Conservation (phyloP, 2,797 vertebrate genomes). For the Chrosomus eos region DNA sequence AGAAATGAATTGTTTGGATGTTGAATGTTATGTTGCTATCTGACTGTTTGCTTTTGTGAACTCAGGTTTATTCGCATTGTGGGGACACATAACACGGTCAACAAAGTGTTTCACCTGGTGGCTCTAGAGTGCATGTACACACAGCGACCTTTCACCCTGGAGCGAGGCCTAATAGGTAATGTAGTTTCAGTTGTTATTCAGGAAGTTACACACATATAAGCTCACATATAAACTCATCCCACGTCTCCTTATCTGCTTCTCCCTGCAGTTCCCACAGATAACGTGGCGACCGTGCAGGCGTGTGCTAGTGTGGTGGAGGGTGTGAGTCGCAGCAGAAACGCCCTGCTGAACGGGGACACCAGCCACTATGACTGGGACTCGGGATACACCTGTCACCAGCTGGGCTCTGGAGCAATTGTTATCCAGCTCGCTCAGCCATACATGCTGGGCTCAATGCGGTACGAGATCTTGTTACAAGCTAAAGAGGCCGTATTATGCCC, state of each 20-base stretch:
- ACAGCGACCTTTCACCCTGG: slow-evolving; percentile 86
- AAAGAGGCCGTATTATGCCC: neutral
- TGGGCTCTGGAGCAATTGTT: slow-evolving; percentile 95
- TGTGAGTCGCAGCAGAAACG: slow-evolving; percentile 94
- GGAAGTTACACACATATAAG: neutral
- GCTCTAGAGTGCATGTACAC: slow-evolving; percentile 99
- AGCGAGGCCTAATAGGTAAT: slow-evolving; percentile 92
- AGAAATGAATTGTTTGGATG: neutral
- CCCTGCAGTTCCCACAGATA: slow-evolving; percentile 87
- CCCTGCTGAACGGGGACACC: slow-evolving; percentile 94
- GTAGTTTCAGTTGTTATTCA: slow-evolving; percentile 27
- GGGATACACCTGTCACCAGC: slow-evolving; percentile 97
- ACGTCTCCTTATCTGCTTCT: neutral
- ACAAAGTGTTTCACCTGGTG: slow-evolving; percentile 99
- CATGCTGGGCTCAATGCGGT: slow-evolving; percentile 90
- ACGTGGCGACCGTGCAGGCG: slow-evolving; percentile 88
- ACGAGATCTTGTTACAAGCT: slow-evolving; percentile 19
- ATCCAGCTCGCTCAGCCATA: slow-evolving; percentile 96
- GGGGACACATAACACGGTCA: slow-evolving; percentile 97
- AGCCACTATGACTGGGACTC: slow-evolving; percentile 99
- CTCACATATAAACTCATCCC: neutral
- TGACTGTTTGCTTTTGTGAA: slow-evolving; percentile 21
- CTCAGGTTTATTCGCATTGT: slow-evolving; percentile 94
- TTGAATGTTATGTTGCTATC: neutral
- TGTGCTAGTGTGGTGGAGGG: slow-evolving; percentile 97